A percentile compares a stretch with the other conserved stretches of the same genome.
phyloP scores from a whole-genome alignment of 2,797 vertebrate genomes.

The Phrynocephalus guinanensis region DNA sequence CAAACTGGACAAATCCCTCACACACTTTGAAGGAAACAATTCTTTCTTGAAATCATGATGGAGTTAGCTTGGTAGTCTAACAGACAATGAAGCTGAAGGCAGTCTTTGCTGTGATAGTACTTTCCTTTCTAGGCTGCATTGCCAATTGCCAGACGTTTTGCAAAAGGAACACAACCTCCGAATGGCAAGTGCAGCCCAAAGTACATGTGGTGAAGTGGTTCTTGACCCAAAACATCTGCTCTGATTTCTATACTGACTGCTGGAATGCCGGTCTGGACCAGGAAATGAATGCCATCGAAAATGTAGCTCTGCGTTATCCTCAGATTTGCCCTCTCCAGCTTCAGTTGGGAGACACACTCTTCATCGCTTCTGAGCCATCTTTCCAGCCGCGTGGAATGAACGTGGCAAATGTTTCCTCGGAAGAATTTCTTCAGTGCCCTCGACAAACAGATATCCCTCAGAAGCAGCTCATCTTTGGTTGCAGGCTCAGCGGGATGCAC shows the following conservation, averaged over 20 bases:
- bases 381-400: slow-evolving; percentile 81
- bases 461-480: slow-evolving; percentile 77
- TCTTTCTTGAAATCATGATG: slow-evolving; percentile 21
- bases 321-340: slow-evolving; percentile 88
- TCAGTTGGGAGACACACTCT: slow-evolving; percentile 83
- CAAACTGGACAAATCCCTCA: background rate
- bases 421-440: slow-evolving; percentile 82
- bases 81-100: slow-evolving; percentile 49
- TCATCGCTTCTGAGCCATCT: slow-evolving; percentile 77
- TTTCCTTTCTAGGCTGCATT: slow-evolving; percentile 53
- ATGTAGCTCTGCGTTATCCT: slow-evolving; percentile 67
- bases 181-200: slow-evolving; percentile 78
- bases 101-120: background rate
- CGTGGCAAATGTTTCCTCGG: slow-evolving; percentile 82
- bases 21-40: slow-evolving; percentile 11
- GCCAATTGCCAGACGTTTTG: slow-evolving; percentile 75
- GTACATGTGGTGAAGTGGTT: slow-evolving; percentile 81
- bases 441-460: slow-evolving; percentile 42
- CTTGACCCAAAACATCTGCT: slow-evolving; percentile 79
- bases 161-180: slow-evolving; percentile 61
- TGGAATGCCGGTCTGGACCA: slow-evolving; percentile 69
- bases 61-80: background rate
- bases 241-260: slow-evolving; percentile 75
- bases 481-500: slow-evolving; percentile 73
- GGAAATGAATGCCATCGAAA: slow-evolving; percentile 42